Percentiles rank a stretch among this genome's conserved stretches.
These are phyloP conservation scores for Xiphydria camelus DNA, from an alignment of 2,888 invertebrate genomes.

Conservation along the genomic window DNA sequence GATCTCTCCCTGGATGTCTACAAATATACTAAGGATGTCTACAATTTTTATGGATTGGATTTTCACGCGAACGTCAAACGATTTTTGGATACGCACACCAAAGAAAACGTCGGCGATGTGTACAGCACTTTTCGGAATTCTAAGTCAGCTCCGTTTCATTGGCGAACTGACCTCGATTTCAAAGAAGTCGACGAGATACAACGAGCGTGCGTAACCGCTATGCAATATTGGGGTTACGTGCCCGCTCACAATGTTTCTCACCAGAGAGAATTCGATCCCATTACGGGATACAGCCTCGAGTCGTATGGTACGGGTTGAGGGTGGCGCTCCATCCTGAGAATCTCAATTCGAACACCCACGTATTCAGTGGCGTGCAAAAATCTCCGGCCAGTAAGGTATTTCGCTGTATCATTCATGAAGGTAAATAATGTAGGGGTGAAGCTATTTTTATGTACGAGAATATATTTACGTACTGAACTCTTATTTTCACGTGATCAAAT, in stretches of 20 bases:
- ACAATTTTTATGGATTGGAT: slow-evolving; percentile 76
- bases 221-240: slow-evolving; percentile 83
- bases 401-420: too few relatives aligned
- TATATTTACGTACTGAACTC: too few relatives aligned
- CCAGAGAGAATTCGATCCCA: slow-evolving; percentile 66
- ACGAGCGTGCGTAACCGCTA: slow-evolving; percentile 72
- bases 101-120: slow-evolving; percentile 76
- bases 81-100: slow-evolving; percentile 82
- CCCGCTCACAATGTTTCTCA: slow-evolving; percentile 65
- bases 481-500: too few relatives aligned
- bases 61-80: slow-evolving; percentile 70
- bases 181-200: slow-evolving; percentile 73
- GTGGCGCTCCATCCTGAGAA: too few relatives aligned
- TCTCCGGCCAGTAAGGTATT: too few relatives aligned
- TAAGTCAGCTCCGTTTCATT: slow-evolving; percentile 82
- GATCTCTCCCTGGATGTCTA: slow-evolving; percentile 80
- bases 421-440: too few relatives aligned
- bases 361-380: too few relatives aligned
- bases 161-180: slow-evolving; percentile 76
- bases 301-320: too few relatives aligned
- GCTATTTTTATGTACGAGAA: too few relatives aligned
- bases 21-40: slow-evolving; percentile 68
- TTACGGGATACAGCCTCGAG: slow-evolving; percentile 46
- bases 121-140: slow-evolving; percentile 86
- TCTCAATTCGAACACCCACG: too few relatives aligned